A percentile compares a stretch with the other conserved stretches of the same genome.
Conservation (phyloP, 2,888 invertebrate genomes). For the Gonocerus acuteangulatus region DNA sequence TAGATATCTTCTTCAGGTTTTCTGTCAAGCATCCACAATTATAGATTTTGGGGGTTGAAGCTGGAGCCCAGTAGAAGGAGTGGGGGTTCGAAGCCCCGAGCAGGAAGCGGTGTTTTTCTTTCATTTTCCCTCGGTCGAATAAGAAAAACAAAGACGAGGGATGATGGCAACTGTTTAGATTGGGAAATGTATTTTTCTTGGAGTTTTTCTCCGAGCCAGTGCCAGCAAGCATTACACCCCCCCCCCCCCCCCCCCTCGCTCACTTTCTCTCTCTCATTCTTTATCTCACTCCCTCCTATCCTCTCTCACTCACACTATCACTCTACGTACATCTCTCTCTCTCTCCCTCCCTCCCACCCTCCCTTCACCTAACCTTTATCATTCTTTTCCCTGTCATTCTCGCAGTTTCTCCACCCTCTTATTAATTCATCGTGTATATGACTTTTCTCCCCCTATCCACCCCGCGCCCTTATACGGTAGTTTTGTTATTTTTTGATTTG, state of each 20-base stretch:
- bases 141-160: conserved; percentile 39
- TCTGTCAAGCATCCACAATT: neutral
- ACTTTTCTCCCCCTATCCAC: neutral
- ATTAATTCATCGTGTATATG: conserved; percentile 10
- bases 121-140: conserved; percentile 37
- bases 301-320: conserved; percentile 8
- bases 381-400: conserved; percentile 3
- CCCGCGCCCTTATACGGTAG: neutral
- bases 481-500: conserved; percentile 1
- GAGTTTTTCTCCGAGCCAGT: conserved; percentile 12
- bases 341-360: conserved; percentile 15
- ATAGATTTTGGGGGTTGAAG: conserved; percentile 6
- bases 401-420: conserved; percentile 13
- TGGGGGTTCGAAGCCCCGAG: neutral
- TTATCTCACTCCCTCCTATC: conserved; percentile 14
- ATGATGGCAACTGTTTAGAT: conserved; percentile 38
- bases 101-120: conserved; percentile 36
- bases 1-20: too few relatives aligned
- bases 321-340: too few relatives aligned
- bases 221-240: conserved; percentile 14
- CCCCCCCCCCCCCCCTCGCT: conserved; percentile 15
- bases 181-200: conserved; percentile 39
- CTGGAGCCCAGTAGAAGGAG: conserved; percentile 14
- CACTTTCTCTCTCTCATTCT: conserved; percentile 21
- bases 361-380: conserved; percentile 13